These are phyloP conservation scores for Conchocele bisecta DNA, from an alignment of 2,888 invertebrate genomes.

Conservation along the genomic window DNA sequence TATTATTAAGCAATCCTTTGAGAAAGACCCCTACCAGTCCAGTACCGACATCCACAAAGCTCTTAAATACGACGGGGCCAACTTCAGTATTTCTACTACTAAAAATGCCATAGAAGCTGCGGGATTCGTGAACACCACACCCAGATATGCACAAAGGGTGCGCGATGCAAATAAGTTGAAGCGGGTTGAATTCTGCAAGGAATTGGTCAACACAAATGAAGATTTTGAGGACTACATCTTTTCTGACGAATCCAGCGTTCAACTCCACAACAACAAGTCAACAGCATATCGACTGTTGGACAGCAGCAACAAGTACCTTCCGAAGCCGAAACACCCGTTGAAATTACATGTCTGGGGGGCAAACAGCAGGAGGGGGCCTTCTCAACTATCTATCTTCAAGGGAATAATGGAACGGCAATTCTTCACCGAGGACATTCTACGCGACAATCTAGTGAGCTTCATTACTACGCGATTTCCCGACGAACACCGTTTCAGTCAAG, in stretches of 20 bases:
- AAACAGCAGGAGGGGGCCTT: conserved; percentile 29
- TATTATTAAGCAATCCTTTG: background rate
- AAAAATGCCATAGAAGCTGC: conserved; percentile 1
- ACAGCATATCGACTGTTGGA: background rate
- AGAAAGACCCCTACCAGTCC: background rate
- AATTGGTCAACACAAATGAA: conserved; percentile 24
- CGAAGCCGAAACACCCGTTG: conserved; percentile 33
- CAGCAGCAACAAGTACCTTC: background rate
- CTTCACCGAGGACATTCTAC: conserved; percentile 15
- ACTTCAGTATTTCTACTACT: background rate
- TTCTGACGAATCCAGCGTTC: conserved; percentile 36
- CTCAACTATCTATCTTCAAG: conserved; percentile 29
- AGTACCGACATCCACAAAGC: background rate
- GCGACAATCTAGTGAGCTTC: conserved; percentile 13
- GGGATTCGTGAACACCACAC: conserved; percentile 14
- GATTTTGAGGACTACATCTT: conserved; percentile 39
- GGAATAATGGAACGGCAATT: conserved; percentile 35
- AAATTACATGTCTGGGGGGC: conserved; percentile 48
- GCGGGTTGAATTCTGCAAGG: conserved; percentile 30
- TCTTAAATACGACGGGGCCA: background rate
- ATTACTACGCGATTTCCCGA: background rate
- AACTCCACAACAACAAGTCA: conserved; percentile 31
- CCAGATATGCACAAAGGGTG: conserved; percentile 35
- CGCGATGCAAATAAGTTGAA: conserved; percentile 23
- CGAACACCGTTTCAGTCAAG: background rate